phyloP scores from a whole-genome alignment of 2,797 vertebrate genomes.

The Clarias pachynema region DNA sequence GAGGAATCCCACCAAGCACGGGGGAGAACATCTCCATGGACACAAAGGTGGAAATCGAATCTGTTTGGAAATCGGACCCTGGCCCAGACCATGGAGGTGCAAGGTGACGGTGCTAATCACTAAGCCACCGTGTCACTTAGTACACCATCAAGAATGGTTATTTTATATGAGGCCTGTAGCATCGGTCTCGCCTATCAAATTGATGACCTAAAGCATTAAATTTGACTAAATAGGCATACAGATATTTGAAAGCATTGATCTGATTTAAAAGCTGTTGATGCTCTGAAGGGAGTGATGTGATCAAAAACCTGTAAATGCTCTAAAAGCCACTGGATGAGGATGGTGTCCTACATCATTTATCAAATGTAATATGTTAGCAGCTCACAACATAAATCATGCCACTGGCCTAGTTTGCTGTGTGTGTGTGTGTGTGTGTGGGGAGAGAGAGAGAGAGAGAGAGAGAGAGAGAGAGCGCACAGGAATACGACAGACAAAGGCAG shows the following conservation, averaged over 20 bases:
- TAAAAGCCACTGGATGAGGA: constrained; percentile 35
- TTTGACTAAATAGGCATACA: constrained; percentile 15
- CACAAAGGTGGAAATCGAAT: too few species aligned
- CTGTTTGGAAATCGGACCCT: too few species aligned
- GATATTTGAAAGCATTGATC: constrained; percentile 25
- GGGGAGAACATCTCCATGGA: too few species aligned
- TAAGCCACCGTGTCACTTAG: too few species aligned
- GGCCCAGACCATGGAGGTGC: too few species aligned
- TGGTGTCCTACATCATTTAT: constrained; percentile 49
- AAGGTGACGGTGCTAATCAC: too few species aligned
- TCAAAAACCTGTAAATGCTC: constrained; percentile 21
- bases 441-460: background rate
- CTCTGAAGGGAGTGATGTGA: background rate
- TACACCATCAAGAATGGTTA: background rate
- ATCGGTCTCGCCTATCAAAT: background rate
- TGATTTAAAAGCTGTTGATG: constrained; percentile 27
- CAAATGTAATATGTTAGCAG: constrained; percentile 55
- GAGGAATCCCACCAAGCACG: too few species aligned
- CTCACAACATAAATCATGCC: constrained; percentile 55
- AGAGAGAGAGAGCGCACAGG: background rate
- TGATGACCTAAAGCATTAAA: constrained; percentile 4
- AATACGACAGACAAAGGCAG: constrained; percentile 1
- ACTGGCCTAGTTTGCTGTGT: constrained; percentile 47
- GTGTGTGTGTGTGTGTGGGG: background rate
- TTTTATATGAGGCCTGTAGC: background rate